Conservation (phyloP, 2,113 vertebrate genomes). For the Dasypus novemcinctus region DNA sequence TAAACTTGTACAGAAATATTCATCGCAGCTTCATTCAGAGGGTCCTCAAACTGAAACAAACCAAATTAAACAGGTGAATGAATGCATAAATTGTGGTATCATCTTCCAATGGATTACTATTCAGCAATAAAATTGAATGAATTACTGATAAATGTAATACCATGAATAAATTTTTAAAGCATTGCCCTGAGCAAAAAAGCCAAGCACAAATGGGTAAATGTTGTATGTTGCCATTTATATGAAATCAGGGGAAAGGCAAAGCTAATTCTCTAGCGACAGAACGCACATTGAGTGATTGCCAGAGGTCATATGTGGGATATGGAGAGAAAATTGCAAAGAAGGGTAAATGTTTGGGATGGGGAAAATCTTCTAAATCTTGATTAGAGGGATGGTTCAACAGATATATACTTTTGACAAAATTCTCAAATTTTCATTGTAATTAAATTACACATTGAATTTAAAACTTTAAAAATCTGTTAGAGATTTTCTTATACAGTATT, state of each 20-base stretch:
- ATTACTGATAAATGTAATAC: background rate
- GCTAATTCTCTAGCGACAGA: background rate
- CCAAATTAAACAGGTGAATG: background rate
- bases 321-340: background rate
- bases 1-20: background rate
- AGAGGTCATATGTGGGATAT: background rate
- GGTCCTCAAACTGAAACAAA: background rate
- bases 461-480: background rate
- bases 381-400: background rate
- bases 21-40: background rate
- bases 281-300: background rate
- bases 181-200: background rate
- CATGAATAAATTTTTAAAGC: background rate
- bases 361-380: background rate
- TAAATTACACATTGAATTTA: background rate
- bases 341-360: background rate
- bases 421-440: conserved; percentile 13
- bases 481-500: background rate
- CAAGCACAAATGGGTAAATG: background rate
- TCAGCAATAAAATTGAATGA: background rate
- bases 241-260: background rate
- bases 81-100: background rate
- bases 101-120: background rate
- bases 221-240: background rate
- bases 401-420: background rate